Base-by-base conservation (phyloP, 2,888 invertebrate genomes). In the Pyrrhia umbra region DNA sequence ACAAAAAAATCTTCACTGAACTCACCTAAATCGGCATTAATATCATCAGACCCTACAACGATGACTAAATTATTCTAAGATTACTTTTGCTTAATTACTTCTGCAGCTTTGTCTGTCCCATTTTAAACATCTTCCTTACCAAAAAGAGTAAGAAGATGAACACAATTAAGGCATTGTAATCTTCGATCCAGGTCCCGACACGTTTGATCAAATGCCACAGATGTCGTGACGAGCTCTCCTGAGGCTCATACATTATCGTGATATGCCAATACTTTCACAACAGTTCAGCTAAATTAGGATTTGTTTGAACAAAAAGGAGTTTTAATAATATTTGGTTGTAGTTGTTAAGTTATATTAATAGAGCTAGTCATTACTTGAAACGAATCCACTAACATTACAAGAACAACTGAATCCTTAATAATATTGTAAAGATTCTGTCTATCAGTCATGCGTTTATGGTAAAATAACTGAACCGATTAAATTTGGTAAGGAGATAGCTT, bases 201-300 rank as follows among this genome's bases (percentile, higher is more conserved):
- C 40, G 49, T 63, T 69, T 40, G 54, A 60, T 66, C 34, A 79
- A 79, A 79, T 79, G 79, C 60, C 80, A 72, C 30, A 30, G 27
- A 10, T 52, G 56, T 79, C 79, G 79, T 80, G 75, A 75, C 62
- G 42, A 59, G 39, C 60, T 3, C 80, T 65, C 42, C 58, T 49
- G 55, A 68, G 40, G 34, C 58, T 60, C 58, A 68, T 74, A 67
- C 34, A 25, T 30, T 59, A 62, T 82, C 84, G 83, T 83, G 83
- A 84, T 78, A 83, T 79, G 84, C 62, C 84, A 84, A 71, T 37
- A 75, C 81, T 79, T 79, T 78, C 75, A 69, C 78, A 83, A 74
- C 54, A 23, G 30, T 49, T 23, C 5, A 21, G 16, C 56, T 61
- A 58, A 71, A 75, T 54, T 65, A 18, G 39, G 39, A 63, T 54